Evolutionary conservation across 2,113 vertebrate species (phyloP), one percentile per base, ranked within the genome.

Genomic region (Phainopepla nitens): DNA sequence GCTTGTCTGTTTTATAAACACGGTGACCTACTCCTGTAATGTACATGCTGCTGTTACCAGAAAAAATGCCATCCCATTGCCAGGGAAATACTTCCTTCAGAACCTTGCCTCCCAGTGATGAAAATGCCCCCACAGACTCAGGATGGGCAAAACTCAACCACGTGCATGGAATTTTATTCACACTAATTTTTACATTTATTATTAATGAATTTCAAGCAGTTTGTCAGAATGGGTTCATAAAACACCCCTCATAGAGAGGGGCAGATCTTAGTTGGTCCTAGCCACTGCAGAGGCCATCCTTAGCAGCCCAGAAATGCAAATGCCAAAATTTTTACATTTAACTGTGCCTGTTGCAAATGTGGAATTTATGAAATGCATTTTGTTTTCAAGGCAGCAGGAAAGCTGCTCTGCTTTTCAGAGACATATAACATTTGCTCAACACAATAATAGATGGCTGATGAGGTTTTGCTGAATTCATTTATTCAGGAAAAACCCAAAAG

Each of bases 371-470:
- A 95, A 72, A 82, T 36, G 6, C 15, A 36, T 91, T 94, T 41
- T 62, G 45, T 29, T 96, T 94, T 80, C 61, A 86, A 89, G 69
- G 90, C 68, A 90, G 88, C 54, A 80, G 68, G 72, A 94, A 79
- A 82, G 58, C 53, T 87, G 35, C 10, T 80, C 14, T 51, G 3
- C 41, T 90, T 96, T 83, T 85, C 45, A 57, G 64, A 93, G 89
- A 73, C 21, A 33, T 44, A 56, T 1, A 89, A 58, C 23, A 83
- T 78, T 77, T 16, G 20, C 79, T 47, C 33, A 22, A 64, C 24
- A 73, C 53, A 82, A 89, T 72, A 96, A 89, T 36, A 81, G 31
- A 41, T 79, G 85, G 57, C 58, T 42, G 44, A 68, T 79, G 82
- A 96, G 35, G 27, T 82, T 89, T 85, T 83, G 50, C 83, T 78